A percentile compares a stretch with the other conserved stretches of the same genome.
These are phyloP conservation scores for Aphelenchoides besseyi DNA, from an alignment of 1,140 invertebrate genomes.

Conservation along the genomic window DNA sequence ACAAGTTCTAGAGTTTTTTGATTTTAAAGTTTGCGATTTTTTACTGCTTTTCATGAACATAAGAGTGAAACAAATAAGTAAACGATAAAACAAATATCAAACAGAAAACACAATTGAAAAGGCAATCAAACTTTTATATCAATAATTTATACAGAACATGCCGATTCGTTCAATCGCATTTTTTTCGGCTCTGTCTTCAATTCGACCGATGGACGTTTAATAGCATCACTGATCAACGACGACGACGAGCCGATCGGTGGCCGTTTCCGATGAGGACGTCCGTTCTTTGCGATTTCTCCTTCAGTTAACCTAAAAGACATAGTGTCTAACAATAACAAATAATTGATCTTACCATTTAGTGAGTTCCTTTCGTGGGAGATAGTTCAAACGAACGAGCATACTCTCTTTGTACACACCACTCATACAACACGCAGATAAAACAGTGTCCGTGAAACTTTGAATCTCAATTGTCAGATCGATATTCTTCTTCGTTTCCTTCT, in stretches of 20 bases:
- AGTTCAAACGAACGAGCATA: constrained; percentile 37
- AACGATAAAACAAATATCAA: no score
- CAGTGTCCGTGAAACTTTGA: constrained; percentile 43
- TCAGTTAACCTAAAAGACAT: neutral
- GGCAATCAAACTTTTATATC: neutral
- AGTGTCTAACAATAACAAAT: neutral
- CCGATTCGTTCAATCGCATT: neutral
- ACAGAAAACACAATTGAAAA: neutral
- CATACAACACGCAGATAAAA: constrained; percentile 24
- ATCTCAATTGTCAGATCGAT: constrained; percentile 90
- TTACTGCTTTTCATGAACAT: no score
- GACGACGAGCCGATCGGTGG: neutral
- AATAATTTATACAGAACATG: neutral
- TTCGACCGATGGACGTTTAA: neutral
- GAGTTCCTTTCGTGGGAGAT: constrained; percentile 33
- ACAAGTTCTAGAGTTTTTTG: no score
- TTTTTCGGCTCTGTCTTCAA: neutral
- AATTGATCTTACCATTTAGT: constrained; percentile 35
- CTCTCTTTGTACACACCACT: constrained; percentile 41
- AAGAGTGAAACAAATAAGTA: no score
- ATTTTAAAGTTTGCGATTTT: no score
- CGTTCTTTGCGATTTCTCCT: neutral
- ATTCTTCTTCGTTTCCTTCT: constrained; percentile 73
- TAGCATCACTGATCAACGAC: neutral
- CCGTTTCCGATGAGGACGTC: neutral